Conservation (phyloP, 2,797 vertebrate species). For the Chaunax sp. region DNA sequence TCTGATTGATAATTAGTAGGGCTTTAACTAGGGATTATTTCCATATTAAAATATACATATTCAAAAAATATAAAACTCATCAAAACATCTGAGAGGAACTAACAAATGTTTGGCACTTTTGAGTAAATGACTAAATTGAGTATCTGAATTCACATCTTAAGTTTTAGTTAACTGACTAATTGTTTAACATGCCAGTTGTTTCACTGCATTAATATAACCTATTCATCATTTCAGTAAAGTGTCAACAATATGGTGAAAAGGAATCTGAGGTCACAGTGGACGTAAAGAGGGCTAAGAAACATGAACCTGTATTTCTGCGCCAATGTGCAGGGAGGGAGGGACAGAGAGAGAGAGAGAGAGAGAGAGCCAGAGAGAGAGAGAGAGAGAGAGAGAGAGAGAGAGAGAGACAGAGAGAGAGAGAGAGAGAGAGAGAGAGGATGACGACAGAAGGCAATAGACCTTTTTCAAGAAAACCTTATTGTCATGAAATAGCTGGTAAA, state of each 20-base stretch:
- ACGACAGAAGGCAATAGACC: no score
- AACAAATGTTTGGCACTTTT: not conserved
- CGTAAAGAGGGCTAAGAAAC: slow-evolving; percentile 21
- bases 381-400: no score
- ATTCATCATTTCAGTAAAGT: not conserved
- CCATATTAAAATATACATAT: not conserved
- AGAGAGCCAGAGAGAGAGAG: slow-evolving; percentile 1
- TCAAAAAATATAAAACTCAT: not conserved
- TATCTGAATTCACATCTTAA: not conserved
- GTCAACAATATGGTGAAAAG: slow-evolving; percentile 7
- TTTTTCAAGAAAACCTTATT: no score
- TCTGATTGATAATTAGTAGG: not conserved
- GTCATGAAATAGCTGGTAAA: no score
- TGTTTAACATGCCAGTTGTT: not conserved
- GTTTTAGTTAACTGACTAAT: not conserved
- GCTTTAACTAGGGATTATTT: not conserved
- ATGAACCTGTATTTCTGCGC: slow-evolving; percentile 8
- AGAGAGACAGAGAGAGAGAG: no score
- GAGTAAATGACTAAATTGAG: not conserved
- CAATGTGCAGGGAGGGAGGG: slow-evolving; percentile 1
- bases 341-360: slow-evolving; percentile 4
- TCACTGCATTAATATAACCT: not conserved
- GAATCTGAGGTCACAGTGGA: slow-evolving; percentile 10
- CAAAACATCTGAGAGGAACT: not conserved
- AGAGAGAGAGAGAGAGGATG: no score